Evolutionary conservation across 1,140 invertebrate genomes (phyloP).

Genomic region (Leptonema lineaticorne): DNA sequence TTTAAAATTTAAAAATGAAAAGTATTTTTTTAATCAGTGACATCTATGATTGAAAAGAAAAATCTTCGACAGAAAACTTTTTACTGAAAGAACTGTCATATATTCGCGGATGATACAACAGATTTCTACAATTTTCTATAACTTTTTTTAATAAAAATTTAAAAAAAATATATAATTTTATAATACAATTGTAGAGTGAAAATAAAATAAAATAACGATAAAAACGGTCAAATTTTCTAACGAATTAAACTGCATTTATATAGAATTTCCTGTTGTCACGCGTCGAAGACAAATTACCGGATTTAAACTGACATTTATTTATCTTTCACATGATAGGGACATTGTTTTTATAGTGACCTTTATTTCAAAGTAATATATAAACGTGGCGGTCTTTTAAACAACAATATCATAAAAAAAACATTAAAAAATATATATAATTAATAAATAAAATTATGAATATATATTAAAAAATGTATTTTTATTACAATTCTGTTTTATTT

Average conservation of each 20-base stretch:
- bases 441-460: no score
- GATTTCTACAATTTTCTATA: constrained; percentile 13
- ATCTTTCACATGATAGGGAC: not conserved
- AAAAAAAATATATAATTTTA: not conserved
- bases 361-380: not conserved
- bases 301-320: not conserved
- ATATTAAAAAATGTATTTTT: no score
- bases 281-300: not conserved
- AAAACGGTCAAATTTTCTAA: not conserved
- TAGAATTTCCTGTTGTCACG: not conserved
- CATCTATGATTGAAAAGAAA: constrained; percentile 5
- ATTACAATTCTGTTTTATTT: no score
- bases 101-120: not conserved
- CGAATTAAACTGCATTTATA: not conserved
- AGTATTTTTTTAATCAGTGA: not conserved
- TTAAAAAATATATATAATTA: no score
- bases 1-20: not conserved
- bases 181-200: not conserved
- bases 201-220: not conserved
- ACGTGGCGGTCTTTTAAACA: not conserved
- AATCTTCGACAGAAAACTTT: not conserved
- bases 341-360: not conserved
- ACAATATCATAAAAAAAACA: not conserved
- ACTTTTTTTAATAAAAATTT: no score
- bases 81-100: constrained; percentile 1